phyloP scores from a whole-genome alignment of 2,888 invertebrate genomes.

The Parthenolecanium corni region DNA sequence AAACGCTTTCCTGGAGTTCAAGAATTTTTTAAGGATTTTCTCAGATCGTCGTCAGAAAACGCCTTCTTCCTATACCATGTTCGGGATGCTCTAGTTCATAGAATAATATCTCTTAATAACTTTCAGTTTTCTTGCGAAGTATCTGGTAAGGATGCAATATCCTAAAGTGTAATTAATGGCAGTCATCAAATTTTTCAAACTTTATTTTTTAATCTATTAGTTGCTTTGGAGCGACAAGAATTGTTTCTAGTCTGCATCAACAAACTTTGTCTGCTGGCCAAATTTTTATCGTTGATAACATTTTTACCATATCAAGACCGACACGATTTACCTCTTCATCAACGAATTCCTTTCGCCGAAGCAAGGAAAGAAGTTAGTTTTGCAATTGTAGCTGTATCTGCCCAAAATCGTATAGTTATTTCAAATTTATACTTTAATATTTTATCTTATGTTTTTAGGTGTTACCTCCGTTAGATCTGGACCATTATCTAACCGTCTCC shows the following conservation, averaged over 20 bases:
- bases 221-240: constrained; percentile 16
- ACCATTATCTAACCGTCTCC: constrained; percentile 2
- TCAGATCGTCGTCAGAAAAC: constrained; percentile 16
- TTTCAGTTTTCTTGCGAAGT: constrained; percentile 16
- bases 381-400: background rate
- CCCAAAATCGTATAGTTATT: background rate
- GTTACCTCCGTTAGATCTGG: constrained; percentile 13
- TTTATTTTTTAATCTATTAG: background rate
- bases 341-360: constrained; percentile 15
- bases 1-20: constrained; percentile 24
- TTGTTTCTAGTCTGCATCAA: constrained; percentile 14
- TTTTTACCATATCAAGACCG: constrained; percentile 23
- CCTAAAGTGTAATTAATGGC: background rate
- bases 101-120: constrained; percentile 8
- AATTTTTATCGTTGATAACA: constrained; percentile 14
- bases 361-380: constrained; percentile 12
- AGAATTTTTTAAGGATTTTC: constrained; percentile 24
- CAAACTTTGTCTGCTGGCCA: constrained; percentile 17
- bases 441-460: background rate
- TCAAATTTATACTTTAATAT: background rate
- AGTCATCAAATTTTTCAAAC: background rate
- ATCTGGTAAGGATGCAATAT: constrained; percentile 1
- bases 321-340: constrained; percentile 8
- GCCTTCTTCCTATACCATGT: constrained; percentile 13
- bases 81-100: constrained; percentile 14